phyloP scores from a whole-genome alignment of 2,797 vertebrate species.

The Phylloscopus collybita region DNA sequence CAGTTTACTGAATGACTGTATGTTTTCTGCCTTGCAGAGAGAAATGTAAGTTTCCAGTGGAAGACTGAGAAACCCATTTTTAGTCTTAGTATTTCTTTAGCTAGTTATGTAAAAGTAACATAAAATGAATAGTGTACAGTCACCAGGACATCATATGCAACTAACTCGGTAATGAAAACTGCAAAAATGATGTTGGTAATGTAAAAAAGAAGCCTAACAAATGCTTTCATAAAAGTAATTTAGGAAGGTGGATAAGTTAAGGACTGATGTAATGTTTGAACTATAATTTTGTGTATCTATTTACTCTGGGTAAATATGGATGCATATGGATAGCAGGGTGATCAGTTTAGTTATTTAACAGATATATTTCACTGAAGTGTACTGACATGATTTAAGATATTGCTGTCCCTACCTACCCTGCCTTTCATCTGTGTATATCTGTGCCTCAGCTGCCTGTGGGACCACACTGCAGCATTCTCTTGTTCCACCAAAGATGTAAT shows the following conservation, averaged over 20 bases:
- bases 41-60: neutral
- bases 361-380: neutral
- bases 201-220: neutral
- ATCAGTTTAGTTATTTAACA: neutral
- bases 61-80: neutral
- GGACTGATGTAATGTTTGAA: neutral
- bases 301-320: neutral
- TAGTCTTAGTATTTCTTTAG: neutral
- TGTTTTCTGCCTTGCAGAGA: neutral
- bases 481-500: neutral
- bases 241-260: neutral
- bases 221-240: neutral
- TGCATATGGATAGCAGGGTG: neutral
- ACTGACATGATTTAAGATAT: neutral
- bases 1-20: neutral
- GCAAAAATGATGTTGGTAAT: neutral
- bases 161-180: neutral
- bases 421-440: neutral
- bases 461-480: neutral
- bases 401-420: neutral
- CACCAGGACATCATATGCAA: neutral
- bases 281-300: neutral
- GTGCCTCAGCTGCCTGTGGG: neutral
- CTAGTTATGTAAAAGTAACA: neutral
- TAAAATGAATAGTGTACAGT: neutral